These are phyloP conservation scores for Xenopus laevis DNA, from an alignment of 2,113 vertebrate species.

Conservation along the genomic window DNA sequence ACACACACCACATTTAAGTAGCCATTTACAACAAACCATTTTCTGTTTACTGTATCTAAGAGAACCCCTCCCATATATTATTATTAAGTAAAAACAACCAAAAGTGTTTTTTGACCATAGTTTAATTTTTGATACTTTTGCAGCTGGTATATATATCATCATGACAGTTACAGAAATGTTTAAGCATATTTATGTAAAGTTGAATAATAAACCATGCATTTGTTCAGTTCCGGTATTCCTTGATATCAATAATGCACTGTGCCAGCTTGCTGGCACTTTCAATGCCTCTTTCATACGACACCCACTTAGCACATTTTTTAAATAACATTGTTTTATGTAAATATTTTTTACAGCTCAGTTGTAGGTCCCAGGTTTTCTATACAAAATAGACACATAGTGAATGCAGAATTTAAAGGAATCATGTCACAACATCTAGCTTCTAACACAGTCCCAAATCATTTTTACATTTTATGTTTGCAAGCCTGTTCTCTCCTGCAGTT, in stretches of 20 bases:
- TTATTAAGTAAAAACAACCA: too few species aligned
- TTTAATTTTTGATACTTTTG: not conserved
- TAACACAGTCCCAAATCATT: too few species aligned
- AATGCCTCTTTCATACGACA: constrained; percentile 35
- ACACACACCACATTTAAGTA: too few species aligned
- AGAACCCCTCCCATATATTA: too few species aligned
- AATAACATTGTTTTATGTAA: constrained; percentile 44
- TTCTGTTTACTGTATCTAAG: too few species aligned
- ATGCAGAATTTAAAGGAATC: too few species aligned
- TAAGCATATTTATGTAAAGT: constrained; percentile 26
- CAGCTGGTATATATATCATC: not conserved
- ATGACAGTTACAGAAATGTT: not conserved
- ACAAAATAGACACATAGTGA: not conserved
- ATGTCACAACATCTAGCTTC: too few species aligned
- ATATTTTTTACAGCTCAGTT: constrained; percentile 27
- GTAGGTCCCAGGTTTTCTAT: constrained; percentile 24
- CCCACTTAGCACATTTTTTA: constrained; percentile 45
- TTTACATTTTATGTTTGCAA: too few species aligned
- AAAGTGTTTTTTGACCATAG: not conserved
- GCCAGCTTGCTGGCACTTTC: constrained; percentile 38
- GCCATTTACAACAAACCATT: too few species aligned
- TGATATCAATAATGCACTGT: constrained; percentile 35
- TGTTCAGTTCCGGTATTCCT: constrained; percentile 30
- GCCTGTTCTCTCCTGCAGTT: too few species aligned
- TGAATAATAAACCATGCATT: constrained; percentile 28